phyloP scores from a whole-genome alignment of 2,113 vertebrate species.

The Sorex araneus region DNA sequence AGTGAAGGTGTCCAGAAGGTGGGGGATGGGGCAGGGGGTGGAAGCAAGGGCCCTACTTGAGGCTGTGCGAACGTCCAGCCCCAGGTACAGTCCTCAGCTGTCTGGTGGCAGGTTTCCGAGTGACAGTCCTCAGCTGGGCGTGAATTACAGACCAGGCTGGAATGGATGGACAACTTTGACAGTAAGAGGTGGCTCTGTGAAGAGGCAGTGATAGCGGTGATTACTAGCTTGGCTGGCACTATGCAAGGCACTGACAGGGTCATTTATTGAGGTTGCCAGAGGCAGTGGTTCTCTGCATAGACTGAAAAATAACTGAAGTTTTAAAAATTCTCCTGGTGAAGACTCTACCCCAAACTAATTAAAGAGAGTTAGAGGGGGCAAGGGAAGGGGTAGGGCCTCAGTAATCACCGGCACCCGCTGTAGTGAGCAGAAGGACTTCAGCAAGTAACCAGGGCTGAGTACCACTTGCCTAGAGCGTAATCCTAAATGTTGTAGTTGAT shows the following conservation, averaged over 20 bases:
- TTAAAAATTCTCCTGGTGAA: neutral
- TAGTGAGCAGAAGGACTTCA: neutral
- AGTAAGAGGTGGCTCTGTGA: slow-evolving; percentile 86
- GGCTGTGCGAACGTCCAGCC: no score
- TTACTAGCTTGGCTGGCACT: neutral
- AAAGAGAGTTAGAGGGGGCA: neutral
- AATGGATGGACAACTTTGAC: slow-evolving; percentile 91
- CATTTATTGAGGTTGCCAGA: neutral
- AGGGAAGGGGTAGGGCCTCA: neutral
- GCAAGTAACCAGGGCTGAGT: neutral
- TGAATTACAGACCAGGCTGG: slow-evolving; percentile 88
- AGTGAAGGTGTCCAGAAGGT: neutral
- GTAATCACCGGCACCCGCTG: neutral
- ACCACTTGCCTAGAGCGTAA: neutral
- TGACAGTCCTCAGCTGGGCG: slow-evolving; percentile 86
- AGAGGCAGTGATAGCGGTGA: neutral
- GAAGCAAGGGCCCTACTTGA: neutral
- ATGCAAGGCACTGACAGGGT: neutral
- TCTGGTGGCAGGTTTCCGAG: slow-evolving; percentile 80
- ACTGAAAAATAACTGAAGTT: slow-evolving; percentile 14
- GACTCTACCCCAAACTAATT: neutral
- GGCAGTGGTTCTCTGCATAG: neutral
- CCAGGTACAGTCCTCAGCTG: neutral
- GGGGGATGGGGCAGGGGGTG: no score
- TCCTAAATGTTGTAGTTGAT: neutral